These are phyloP conservation scores for Styela clava DNA, from an alignment of 23 tunicate genomes.

Conservation along the genomic window DNA sequence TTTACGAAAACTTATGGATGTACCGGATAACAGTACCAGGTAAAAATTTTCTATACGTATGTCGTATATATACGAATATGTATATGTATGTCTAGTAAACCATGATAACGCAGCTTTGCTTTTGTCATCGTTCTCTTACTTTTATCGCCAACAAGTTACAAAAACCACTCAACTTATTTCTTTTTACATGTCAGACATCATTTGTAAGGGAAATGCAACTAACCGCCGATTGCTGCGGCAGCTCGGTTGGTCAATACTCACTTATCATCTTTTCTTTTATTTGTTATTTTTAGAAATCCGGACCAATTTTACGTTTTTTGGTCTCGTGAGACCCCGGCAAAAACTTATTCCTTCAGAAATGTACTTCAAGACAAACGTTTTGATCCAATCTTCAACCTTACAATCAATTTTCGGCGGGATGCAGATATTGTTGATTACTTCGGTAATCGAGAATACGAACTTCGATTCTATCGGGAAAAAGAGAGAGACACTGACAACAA, in stretches of 20 bases:
- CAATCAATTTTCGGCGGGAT: conserved; percentile 52
- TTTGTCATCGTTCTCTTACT: too few species aligned
- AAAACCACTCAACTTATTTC: too few species aligned
- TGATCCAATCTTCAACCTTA: conserved; percentile 69
- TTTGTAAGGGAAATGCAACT: too few species aligned
- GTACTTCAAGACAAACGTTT: conserved; percentile 30
- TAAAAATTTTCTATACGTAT: neutral
- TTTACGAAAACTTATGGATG: conserved; percentile 34
- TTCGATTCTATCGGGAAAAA: neutral
- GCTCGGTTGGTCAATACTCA: too few species aligned
- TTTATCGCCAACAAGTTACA: too few species aligned
- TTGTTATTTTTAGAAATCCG: conserved; percentile 33
- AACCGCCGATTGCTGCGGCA: too few species aligned
- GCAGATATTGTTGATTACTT: conserved; percentile 43
- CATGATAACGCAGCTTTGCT: neutral
- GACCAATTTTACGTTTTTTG: conserved; percentile 73
- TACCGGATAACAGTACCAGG: conserved; percentile 42
- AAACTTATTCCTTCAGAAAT: conserved; percentile 38
- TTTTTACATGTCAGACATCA: too few species aligned
- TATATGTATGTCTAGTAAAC: neutral
- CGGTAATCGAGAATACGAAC: conserved; percentile 33
- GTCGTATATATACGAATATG: neutral
- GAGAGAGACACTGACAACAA: neutral
- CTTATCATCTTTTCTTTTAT: too few species aligned
- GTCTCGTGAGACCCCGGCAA: conserved; percentile 69